Evolutionary conservation across 2,888 invertebrate genomes (phyloP), one percentile per base, ranked within the genome.

Genomic region (Hofmannophila pseudospretella): DNA sequence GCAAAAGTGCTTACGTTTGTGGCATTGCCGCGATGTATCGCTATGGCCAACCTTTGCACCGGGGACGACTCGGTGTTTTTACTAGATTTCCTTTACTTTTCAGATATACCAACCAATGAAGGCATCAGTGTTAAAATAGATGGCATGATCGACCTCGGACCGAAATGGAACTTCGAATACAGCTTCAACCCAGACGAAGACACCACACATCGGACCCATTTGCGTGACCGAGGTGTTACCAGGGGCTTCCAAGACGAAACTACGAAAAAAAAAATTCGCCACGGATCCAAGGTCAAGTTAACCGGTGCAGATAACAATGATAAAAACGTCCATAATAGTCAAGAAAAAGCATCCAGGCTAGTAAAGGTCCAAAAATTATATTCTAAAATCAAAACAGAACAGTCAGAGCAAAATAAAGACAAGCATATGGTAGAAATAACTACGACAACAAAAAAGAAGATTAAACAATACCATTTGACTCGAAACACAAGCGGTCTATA

Each of bases 131-230:
- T 71, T 0, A 39, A 56, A 37, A 47, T 72, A 9, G 56, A 70
- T 26, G 70, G 67, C 0, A 9, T 39, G 0, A 57, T 71, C 28
- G 59, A 68, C 23, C 28, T 71, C 0, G 68, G 66, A 0, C 53
- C 64, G 1, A 57, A 59, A 20, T 68, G 62, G 63, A 58, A 47
- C n/a, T 63, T 63, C 33, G 43, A 61, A 16, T 57, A 66, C 20
- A 44, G 37, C 2, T n/a, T 28, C 25, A 9, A 2, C 10, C 25
- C 25, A 4, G n/a, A 25, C n/a, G 3, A 2, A n/a, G 9, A 7
- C 4, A 23, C 1, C 8, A 4, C 5, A 9, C 20, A 20, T 4
- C n/a, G n/a, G n/a, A n/a, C n/a, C n/a, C n/a, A n/a, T n/a, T n/a
- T n/a, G n/a, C n/a, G n/a, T n/a, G n/a, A n/a, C n/a, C n/a, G n/a